Evolutionary conservation across 2,113 vertebrate genomes (phyloP), one percentile per base, ranked within the genome.

Genomic region (Amazona vittata): DNA sequence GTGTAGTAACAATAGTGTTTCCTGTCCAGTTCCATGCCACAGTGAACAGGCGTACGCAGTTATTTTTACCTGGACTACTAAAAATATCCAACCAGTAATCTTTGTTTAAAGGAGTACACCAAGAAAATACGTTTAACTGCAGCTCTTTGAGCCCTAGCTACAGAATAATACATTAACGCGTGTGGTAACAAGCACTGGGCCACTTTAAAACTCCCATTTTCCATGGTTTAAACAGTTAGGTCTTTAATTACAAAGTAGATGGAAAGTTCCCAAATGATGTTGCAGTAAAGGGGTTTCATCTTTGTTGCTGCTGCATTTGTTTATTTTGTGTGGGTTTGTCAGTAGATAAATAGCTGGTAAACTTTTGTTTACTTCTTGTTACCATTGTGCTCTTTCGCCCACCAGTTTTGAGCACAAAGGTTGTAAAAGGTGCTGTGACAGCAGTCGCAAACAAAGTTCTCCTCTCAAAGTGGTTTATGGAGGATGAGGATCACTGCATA

Each of bases 31-130:
- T 88, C 68, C 41, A 44, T 41, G 52, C 69, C 37, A 53, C 76
- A 83, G 15, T 10, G 2, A 67, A 41, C 62, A 89, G 83, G 44
- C 15, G 0, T 25, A 41, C 69, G 52, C 47, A 78, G 55, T 86
- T 88, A 82, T 78, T 94, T 95, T 94, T 86, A 92, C 86, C 73
- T 93, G 64, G 49, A 57, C 55, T 73, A 37, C 65, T 76, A 33
- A 53, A 94, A 93, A 43, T 84, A 82, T 39, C 90, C 35, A 78
- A 70, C 12, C 10, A 82, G 83, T 77, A 86, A 8, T 53, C 35
- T 92, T 89, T 75, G n/a, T 75, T 89, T 89, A 46, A 64, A 82
- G 37, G 52, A 65, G 10, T 65, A 33, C 53, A 14, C 28, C 59
- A 69, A 74, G 28, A 80, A 94, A 83, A 85, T 73, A 2, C 15